Base-by-base conservation (phyloP, 92 coral and sea anemone genomes). In the Scolanthus callimorphus region DNA sequence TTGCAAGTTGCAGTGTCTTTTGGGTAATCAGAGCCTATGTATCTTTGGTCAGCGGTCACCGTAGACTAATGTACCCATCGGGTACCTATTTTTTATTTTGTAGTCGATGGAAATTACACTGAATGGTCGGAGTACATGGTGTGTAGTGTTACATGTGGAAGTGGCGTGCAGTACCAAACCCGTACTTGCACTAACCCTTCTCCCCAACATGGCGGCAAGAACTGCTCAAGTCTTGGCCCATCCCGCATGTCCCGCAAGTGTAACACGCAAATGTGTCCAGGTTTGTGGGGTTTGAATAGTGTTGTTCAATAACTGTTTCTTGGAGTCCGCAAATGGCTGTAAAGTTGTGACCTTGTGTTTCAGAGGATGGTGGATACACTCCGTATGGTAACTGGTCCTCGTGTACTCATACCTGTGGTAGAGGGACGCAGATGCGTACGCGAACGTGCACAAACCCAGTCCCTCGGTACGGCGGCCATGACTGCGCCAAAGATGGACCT, bases 301-400 rank as follows among this genome's bases (percentile, higher is more conserved):
- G n/a, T n/a, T n/a, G n/a, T n/a, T n/a, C n/a, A n/a, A n/a, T n/a
- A n/a, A n/a, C n/a, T n/a, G n/a, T n/a, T 34, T 34, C 41, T 34
- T 34, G 41, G 15, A 6, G 6, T 34, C 15, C 15, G 41, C 6
- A 34, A 34, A 34, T 34, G 15, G 15, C 15, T 6, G 15, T 15
- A 34, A 34, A 6, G 41, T 6, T 34, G 41, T 34, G n/a, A n/a
- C n/a, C n/a, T n/a, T n/a, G n/a, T n/a, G n/a, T n/a, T n/a, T n/a
- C n/a, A 91, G 97, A 86, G 60, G 97, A 91, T 57, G 97, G 97
- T 37, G 97, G 97, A 12, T 91, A 88, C 52, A 79, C 90, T 9
- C 67, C 87, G 37, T 91, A 83, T 71, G 83, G 86, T 41, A 76
- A 78, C 25, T 91, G 89, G 81, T 88, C 89, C 20, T 84, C 78